Evolutionary conservation across 2,888 invertebrate genomes (phyloP).

Genomic region (Ptychoptera contaminata): DNA sequence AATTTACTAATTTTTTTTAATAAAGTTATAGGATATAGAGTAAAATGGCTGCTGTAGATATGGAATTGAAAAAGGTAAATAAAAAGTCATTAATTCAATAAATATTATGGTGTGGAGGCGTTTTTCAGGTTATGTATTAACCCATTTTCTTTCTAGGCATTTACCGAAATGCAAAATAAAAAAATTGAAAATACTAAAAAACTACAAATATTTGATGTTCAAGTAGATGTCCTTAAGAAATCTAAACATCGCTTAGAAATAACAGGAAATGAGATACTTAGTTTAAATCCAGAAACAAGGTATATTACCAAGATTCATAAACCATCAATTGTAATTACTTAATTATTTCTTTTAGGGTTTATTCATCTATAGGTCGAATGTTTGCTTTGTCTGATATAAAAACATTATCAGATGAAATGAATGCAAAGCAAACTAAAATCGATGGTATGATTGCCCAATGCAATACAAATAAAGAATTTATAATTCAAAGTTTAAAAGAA

Average conservation of each 20-base stretch:
- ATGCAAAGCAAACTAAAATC: conserved; percentile 38
- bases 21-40: too few species aligned
- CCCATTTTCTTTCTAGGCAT: conserved; percentile 37
- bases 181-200: conserved; percentile 63
- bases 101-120: background rate
- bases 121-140: conserved; percentile 1
- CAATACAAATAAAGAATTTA: conserved; percentile 54
- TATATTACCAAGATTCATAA: conserved; percentile 10
- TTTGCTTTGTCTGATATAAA: conserved; percentile 51
- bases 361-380: conserved; percentile 58
- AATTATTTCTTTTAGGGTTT: conserved; percentile 19
- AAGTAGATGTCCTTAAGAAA: conserved; percentile 55
- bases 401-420: conserved; percentile 43
- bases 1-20: too few species aligned
- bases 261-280: conserved; percentile 39
- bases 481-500: conserved; percentile 60
- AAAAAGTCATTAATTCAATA: background rate
- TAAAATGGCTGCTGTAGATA: conserved; percentile 21
- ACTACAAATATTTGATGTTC: conserved; percentile 55
- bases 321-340: background rate
- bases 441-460: conserved; percentile 54
- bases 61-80: conserved; percentile 28
- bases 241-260: conserved; percentile 53
- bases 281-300: conserved; percentile 26
- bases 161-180: conserved; percentile 63